Evolutionary conservation across 2,888 invertebrate species (phyloP), one percentile per base, ranked within the genome.

Genomic region (Vannuccia rotundouncinata): DNA sequence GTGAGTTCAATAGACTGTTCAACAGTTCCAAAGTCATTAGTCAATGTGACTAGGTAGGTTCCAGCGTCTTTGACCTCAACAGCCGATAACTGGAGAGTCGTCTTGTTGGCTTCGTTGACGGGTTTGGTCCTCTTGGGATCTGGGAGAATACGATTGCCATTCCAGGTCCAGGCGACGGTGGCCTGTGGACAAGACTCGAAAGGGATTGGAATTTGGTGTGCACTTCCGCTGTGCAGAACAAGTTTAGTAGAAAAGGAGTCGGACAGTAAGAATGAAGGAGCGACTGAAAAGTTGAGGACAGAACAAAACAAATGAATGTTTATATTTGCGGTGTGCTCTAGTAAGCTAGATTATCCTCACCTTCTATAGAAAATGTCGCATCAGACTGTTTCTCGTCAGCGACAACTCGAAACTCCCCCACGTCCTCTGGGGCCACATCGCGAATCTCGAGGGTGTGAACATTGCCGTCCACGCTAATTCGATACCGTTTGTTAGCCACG

Each of bases 11-110:
- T 85, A 66, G 84, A 85, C 78, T 85, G 82, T 1, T 84, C 84
- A 73, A 84, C 84, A 74, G 84, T 85, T 77, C 86, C 87, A 78
- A 84, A 84, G 31, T 82, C 83, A 82, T 87, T 88, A 81, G 85
- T 85, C 73, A 88, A 80, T 5, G 84, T 84, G 84, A 84, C 82
- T 10, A 75, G 81, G 82, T 82, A 85, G 28, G 81, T 81, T 13
- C 83, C 85, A 66, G 81, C 82, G 73, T 83, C 83, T n/a, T 60
- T 66, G 27, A 30, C n/a, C 13, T 13, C 59, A 13, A 66, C 66
- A 5, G 60, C 81, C 5, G 27, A 27, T 5, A 80, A 13, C 78
- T 59, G 80, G n/a, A 80, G 31, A 13, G 45, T 45, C 25, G 80
- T 81, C 2, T 81, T 22, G 59, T 59, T 59, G 27, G 22, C 22